Evolutionary conservation across 2,888 invertebrate species (phyloP).

Genomic region (Sipha maydis): DNA sequence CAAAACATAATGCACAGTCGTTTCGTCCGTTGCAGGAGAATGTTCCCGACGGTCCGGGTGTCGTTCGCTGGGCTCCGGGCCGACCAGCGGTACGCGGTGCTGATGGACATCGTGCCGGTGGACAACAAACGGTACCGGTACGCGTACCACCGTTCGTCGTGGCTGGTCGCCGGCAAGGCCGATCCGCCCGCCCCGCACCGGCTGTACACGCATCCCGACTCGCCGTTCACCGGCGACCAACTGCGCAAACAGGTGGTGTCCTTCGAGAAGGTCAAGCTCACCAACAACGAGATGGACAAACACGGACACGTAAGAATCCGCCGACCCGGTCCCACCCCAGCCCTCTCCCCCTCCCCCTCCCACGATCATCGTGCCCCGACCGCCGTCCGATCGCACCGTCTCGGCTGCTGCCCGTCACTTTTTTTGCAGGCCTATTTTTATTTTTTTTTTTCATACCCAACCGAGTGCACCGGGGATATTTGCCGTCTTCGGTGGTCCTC

Average conservation of each 20-base stretch:
- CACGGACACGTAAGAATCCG: slow-evolving; percentile 76
- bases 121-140: slow-evolving; percentile 83
- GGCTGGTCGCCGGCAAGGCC: slow-evolving; percentile 85
- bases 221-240: slow-evolving; percentile 82
- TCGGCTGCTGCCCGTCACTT: no score
- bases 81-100: slow-evolving; percentile 77
- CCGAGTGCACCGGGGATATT: no score
- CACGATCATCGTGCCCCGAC: no score
- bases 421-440: no score
- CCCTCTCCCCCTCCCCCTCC: no score
- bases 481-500: no score
- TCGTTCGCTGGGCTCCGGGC: slow-evolving; percentile 78
- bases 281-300: slow-evolving; percentile 85
- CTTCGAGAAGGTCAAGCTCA: slow-evolving; percentile 85
- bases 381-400: no score
- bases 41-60: slow-evolving; percentile 84
- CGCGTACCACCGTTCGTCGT: slow-evolving; percentile 84
- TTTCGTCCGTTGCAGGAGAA: slow-evolving; percentile 73
- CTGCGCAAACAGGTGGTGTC: slow-evolving; percentile 81
- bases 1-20: no score
- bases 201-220: slow-evolving; percentile 82
- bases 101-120: slow-evolving; percentile 83
- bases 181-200: slow-evolving; percentile 79
- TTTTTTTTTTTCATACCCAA: no score
- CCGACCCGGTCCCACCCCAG: no score